phyloP scores from a whole-genome alignment of 2,113 vertebrate genomes.

The Platanista minor region DNA sequence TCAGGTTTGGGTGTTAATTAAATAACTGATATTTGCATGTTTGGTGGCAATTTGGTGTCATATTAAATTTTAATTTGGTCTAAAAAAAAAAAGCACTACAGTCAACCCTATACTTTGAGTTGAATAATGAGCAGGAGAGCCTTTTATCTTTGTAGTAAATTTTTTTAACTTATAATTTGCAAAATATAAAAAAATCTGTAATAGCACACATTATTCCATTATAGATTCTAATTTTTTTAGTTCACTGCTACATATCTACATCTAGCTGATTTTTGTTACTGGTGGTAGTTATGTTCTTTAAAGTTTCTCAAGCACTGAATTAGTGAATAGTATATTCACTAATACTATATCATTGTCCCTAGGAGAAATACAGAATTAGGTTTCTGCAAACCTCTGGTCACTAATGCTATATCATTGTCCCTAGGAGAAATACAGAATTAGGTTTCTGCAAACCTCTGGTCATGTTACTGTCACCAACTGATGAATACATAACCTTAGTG shows the following conservation, averaged over 20 bases:
- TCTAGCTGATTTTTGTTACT: neutral
- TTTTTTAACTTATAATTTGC: neutral
- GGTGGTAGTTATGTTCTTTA: neutral
- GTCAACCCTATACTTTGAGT: neutral
- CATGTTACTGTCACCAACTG: neutral
- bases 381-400: too few species aligned
- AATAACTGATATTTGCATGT: slow-evolving; percentile 83
- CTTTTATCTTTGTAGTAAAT: neutral
- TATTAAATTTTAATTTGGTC: slow-evolving; percentile 84
- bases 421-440: neutral
- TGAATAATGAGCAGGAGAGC: neutral
- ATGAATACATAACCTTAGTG: neutral
- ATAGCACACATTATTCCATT: neutral
- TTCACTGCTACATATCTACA: neutral
- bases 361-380: neutral
- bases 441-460: neutral
- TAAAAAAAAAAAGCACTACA: neutral
- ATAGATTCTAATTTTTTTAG: neutral
- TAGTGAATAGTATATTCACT: too few species aligned
- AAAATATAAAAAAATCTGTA: neutral
- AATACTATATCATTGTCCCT: neutral
- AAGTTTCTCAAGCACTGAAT: neutral
- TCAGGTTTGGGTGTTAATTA: slow-evolving; percentile 86
- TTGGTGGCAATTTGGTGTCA: slow-evolving; percentile 80
- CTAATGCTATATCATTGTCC: neutral